phyloP scores from a whole-genome alignment of 1,140 invertebrate species.

The Spodoptera litura region DNA sequence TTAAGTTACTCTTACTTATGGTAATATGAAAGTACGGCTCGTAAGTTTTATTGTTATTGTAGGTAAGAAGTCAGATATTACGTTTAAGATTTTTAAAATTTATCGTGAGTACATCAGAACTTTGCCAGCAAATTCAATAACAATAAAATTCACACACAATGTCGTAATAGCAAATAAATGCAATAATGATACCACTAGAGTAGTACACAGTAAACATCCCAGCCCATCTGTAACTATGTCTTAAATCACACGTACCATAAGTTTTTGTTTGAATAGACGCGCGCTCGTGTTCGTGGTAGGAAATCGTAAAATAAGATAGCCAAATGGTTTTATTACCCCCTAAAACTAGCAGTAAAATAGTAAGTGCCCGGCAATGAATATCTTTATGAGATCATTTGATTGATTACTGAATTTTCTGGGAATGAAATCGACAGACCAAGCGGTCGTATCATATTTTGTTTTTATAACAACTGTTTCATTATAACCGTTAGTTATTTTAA shows the following conservation, averaged over 20 bases:
- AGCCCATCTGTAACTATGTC: constrained; percentile 40
- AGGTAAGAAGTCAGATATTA: no score
- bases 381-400: constrained; percentile 71
- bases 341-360: constrained; percentile 70
- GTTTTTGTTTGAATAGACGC: constrained; percentile 57
- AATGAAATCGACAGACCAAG: constrained; percentile 12
- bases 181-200: constrained; percentile 13
- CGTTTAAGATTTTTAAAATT: no score
- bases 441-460: constrained; percentile 7
- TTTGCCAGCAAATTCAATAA: no score
- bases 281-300: constrained; percentile 57
- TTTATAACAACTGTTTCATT: constrained; percentile 1
- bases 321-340: constrained; percentile 68
- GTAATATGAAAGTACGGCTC: no score
- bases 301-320: constrained; percentile 70
- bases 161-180: neutral
- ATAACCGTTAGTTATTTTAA: neutral
- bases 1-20: no score
- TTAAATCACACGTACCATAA: constrained; percentile 60
- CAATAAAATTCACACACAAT: no score
- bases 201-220: constrained; percentile 21
- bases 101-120: no score
- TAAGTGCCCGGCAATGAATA: constrained; percentile 70
- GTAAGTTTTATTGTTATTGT: no score
- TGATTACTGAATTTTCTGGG: constrained; percentile 64